Percentiles rank a stretch among this genome's conserved stretches.
Evolutionary conservation across 2,888 invertebrate species (phyloP).

Genomic region (Pemphredon lugubris): DNA sequence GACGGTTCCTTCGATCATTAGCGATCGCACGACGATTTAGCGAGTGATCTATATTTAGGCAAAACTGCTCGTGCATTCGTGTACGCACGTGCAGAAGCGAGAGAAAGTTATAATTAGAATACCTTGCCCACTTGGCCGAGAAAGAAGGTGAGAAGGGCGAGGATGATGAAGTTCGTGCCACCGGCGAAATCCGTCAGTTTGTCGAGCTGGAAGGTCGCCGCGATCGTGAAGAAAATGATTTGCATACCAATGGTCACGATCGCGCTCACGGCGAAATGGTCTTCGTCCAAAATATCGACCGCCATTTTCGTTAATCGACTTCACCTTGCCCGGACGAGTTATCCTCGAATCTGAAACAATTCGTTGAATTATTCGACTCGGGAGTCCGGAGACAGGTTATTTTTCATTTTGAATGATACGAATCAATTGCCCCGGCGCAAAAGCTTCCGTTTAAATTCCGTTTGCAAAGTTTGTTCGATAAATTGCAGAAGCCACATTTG

Average conservation of each 20-base stretch:
- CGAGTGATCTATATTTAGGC: no score
- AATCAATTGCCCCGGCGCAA: no score
- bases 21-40: no score
- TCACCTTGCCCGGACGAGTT: conserved; percentile 38
- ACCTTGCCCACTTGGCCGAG: conserved; percentile 91
- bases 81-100: no score
- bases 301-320: conserved; percentile 82
- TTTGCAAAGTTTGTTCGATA: no score
- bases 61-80: no score
- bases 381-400: no score
- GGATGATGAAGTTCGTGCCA: conserved; percentile 94
- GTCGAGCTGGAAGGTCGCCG: conserved; percentile 92
- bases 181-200: conserved; percentile 97
- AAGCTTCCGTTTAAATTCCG: no score
- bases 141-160: conserved; percentile 93
- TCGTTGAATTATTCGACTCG: conserved; percentile 16
- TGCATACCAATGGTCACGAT: conserved; percentile 93
- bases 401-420: no score
- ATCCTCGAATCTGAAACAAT: conserved; percentile 47
- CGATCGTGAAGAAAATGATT: conserved; percentile 92
- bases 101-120: conserved; percentile 47
- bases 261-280: conserved; percentile 93
- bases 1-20: no score
- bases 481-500: no score
- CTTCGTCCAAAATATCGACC: conserved; percentile 88